A percentile compares a stretch with the other conserved stretches of the same genome.
Conservation (phyloP, 2,888 invertebrate species). For the Drosophila maculinotata region DNA sequence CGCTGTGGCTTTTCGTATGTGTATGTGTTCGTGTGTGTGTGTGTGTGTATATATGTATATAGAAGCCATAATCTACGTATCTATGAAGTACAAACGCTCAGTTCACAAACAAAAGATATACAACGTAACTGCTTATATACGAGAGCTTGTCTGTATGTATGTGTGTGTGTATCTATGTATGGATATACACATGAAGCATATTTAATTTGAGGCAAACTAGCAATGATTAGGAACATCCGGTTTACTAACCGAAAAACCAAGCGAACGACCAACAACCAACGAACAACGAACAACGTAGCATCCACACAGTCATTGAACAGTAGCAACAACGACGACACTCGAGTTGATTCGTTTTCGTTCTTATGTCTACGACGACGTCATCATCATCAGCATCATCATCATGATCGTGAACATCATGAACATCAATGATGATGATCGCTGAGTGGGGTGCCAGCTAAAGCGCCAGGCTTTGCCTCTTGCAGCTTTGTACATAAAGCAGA, state of each 20-base stretch:
- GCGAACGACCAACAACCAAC: conserved; percentile 37
- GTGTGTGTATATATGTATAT: conserved; percentile 8
- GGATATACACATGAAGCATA: conserved; percentile 65
- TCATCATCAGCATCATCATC: conserved; percentile 14
- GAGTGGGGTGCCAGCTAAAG: conserved; percentile 73
- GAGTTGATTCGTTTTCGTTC: conserved; percentile 75
- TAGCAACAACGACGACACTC: conserved; percentile 68
- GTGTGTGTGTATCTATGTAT: background rate
- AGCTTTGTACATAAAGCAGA: conserved; percentile 67
- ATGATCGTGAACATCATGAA: conserved; percentile 15
- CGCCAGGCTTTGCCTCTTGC: conserved; percentile 66
- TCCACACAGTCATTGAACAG: conserved; percentile 70
- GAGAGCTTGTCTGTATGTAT: background rate
- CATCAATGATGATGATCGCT: conserved; percentile 39
- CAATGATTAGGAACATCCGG: conserved; percentile 85
- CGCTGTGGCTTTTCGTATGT: conserved; percentile 40
- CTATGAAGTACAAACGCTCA: conserved; percentile 58
- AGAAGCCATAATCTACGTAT: conserved; percentile 37
- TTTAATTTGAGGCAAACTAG: conserved; percentile 85
- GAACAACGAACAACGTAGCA: conserved; percentile 44
- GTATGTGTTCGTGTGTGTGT: background rate
- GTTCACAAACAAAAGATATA: conserved; percentile 75
- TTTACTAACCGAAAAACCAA: conserved; percentile 85
- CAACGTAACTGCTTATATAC: conserved; percentile 38
- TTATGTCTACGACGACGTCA: conserved; percentile 61